Conservation (phyloP, 2,113 vertebrate species). For the Hypomesus transpacificus region DNA sequence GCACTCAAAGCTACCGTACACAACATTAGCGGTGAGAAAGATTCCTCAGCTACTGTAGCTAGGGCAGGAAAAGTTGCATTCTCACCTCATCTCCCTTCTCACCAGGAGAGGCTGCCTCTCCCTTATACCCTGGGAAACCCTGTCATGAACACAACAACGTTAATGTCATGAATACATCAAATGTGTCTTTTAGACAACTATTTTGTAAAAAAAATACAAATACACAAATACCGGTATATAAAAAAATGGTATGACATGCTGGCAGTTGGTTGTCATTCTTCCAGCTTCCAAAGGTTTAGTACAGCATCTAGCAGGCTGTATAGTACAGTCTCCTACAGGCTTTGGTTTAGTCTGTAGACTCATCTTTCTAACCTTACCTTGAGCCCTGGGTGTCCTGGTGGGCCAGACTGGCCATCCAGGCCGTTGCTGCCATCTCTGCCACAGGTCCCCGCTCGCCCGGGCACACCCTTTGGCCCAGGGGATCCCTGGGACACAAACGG, state of each 20-base stretch:
- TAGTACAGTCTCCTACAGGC: no score
- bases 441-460: constrained; percentile 61
- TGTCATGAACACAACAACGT: constrained; percentile 31
- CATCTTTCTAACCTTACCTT: constrained; percentile 58
- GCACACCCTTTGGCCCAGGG: constrained; percentile 65
- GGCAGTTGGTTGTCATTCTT: no score
- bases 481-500: constrained; percentile 63
- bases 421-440: constrained; percentile 69
- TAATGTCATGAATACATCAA: background rate
- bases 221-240: no score
- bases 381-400: constrained; percentile 64
- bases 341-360: background rate
- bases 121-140: constrained; percentile 77
- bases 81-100: constrained; percentile 80
- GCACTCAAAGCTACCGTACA: background rate
- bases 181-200: background rate
- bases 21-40: no score
- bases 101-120: constrained; percentile 66
- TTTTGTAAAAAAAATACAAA: no score
- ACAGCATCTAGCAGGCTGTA: background rate
- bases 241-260: no score
- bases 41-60: background rate
- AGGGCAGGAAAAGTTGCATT: background rate
- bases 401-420: constrained; percentile 65
- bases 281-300: background rate